Evolutionary conservation across 2,797 vertebrate genomes (phyloP), one percentile per base, ranked within the genome.

Genomic region (Ptychadena robeensis): DNA sequence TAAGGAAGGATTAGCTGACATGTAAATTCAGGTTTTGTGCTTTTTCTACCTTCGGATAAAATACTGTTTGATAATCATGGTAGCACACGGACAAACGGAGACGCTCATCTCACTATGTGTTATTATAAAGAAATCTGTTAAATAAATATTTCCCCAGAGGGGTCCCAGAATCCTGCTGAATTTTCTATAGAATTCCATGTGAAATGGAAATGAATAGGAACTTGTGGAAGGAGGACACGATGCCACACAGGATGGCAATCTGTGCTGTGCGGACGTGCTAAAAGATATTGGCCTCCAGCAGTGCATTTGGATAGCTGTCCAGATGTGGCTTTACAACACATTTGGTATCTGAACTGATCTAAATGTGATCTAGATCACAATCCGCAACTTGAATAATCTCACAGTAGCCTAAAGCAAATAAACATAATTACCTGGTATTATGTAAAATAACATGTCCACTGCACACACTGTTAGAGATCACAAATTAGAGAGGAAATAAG

Each of bases 71-170:
- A 67, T 53, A 80, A 70, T 80, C 57, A 38, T 34, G 28, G 53
- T 65, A 64, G 35, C n/a, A 44, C 18, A 65, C 73, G 40, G 27
- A 65, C 27, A 57, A 65, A 65, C 48, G 40, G 57, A 74, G 71
- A 34, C 31, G 32, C 8, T 25, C 80, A 53, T 48, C 40, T 3
- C 28, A 6, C 80, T 81, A 34, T 81, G 70, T n/a, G 27, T 72
- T 64, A 44, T 81, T 66, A 34, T 81, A 10, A 53, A 48, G 14
- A 32, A 67, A 81, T 66, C 35, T 80, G 61, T 73, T 78, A 53
- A 67, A 66, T 78, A 78, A 78, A 78, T 78, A 78, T 78, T 59
- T 68, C 44, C 28, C 77, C n/a, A 25, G 65, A 70, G 77, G 77
- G 77, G 44, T 28, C 66, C 44, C 5, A 30, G 59, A 44, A 40